These are phyloP conservation scores for Melanostigma gelatinosum DNA, from an alignment of 2,113 vertebrate species.

Conservation along the genomic window DNA sequence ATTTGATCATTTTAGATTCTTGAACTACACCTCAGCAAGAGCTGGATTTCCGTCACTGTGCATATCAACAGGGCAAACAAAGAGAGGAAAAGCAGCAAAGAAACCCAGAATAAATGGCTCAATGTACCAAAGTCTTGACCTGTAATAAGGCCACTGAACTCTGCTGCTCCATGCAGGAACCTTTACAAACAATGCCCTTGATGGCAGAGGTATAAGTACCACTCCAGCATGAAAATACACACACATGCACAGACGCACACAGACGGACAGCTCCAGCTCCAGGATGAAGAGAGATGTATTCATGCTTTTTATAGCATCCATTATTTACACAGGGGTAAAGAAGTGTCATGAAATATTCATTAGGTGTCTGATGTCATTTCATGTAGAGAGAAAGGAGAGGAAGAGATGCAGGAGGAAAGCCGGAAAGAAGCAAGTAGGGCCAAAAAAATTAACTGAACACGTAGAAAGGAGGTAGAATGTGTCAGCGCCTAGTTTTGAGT, in stretches of 20 bases:
- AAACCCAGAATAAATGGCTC: no score
- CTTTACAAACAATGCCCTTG: slow-evolving; percentile 19
- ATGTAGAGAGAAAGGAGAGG: slow-evolving; percentile 28
- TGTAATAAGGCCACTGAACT: neutral
- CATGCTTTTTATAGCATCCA: slow-evolving; percentile 61
- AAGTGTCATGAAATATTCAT: slow-evolving; percentile 71
- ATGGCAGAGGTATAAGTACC: neutral
- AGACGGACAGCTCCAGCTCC: neutral
- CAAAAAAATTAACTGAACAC: neutral
- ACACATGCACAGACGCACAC: no score
- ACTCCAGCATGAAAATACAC: neutral
- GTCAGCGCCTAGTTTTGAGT: slow-evolving; percentile 38
- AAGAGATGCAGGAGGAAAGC: slow-evolving; percentile 31
- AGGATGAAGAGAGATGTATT: slow-evolving; percentile 52
- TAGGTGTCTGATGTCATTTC: slow-evolving; percentile 63
- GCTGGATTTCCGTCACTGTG: neutral
- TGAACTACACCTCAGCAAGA: neutral
- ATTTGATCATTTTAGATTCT: slow-evolving; percentile 19
- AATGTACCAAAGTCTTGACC: no score
- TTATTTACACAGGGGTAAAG: slow-evolving; percentile 67
- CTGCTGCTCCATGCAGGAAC: slow-evolving; percentile 3
- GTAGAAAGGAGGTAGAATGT: slow-evolving; percentile 17
- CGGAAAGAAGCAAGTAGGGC: slow-evolving; percentile 21
- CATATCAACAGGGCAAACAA: neutral
- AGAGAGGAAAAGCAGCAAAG: no score